A percentile compares a stretch with the other conserved stretches of the same genome.
These are phyloP conservation scores for Triplophysa tibetana DNA, from an alignment of 2,113 vertebrate species.

Conservation along the genomic window DNA sequence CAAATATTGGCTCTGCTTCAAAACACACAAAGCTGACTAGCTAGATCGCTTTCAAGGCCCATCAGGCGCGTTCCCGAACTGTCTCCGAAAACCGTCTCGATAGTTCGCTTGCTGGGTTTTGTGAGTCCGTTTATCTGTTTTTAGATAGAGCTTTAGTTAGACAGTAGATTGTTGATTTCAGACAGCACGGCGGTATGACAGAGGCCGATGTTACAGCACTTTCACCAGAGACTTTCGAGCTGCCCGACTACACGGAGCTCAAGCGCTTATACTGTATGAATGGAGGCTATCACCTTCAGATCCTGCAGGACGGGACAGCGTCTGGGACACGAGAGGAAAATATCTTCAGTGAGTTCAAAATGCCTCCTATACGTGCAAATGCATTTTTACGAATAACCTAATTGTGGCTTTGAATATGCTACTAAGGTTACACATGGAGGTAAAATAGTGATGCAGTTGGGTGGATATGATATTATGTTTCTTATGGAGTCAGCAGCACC, in stretches of 20 bases:
- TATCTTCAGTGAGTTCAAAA: constrained; percentile 82
- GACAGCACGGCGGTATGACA: constrained; percentile 68
- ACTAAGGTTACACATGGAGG: background rate
- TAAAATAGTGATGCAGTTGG: background rate
- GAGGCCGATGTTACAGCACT: constrained; percentile 76
- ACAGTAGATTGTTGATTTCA: background rate
- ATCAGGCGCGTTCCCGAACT: background rate
- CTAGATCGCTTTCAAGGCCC: background rate
- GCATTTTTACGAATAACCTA: background rate
- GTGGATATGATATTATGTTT: too few species aligned
- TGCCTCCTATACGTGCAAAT: background rate
- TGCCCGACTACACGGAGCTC: constrained; percentile 77
- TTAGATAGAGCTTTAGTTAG: background rate
- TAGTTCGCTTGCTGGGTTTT: background rate
- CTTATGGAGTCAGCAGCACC: too few species aligned
- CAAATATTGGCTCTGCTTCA: background rate
- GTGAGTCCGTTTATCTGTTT: background rate
- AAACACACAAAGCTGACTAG: background rate
- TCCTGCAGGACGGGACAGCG: constrained; percentile 84
- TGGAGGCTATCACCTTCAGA: constrained; percentile 87
- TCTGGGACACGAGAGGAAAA: constrained; percentile 81
- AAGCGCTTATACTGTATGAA: constrained; percentile 92
- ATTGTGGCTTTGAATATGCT: background rate
- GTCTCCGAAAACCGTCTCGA: background rate
- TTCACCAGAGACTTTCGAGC: constrained; percentile 62